Base-by-base conservation (phyloP, 23 tunicate species). In the Oikopleura vanhoeffeni region DNA sequence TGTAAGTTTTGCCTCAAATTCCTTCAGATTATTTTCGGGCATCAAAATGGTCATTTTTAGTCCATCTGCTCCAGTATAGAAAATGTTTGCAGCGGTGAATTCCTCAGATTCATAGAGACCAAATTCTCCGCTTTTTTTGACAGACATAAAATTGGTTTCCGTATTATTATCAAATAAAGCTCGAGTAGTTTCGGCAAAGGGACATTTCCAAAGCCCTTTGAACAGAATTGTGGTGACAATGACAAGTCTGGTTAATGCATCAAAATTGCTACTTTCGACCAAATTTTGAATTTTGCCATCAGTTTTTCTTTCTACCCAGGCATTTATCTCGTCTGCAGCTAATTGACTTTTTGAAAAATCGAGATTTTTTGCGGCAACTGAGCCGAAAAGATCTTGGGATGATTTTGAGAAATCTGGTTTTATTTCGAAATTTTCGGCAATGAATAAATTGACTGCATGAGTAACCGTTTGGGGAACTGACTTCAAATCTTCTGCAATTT, bases 211-310 rank as follows among this genome's bases (percentile, higher is more conserved):
- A 35, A 41, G 28, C 13, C 84, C 91, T 60, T 91, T 88, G 84
- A 91, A 91, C 41, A 88, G 86, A 39, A 91, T 40, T 38, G 89
- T 87, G 57, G 89, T 86, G 83, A 84, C 88, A 42, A 91, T 40
- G 1, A 88, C 83, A 24, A 91, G 39, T 36, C 86, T 82, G 34
- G 91, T 88, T 40, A 88, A 35, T 0, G 85, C 41, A 32, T 64
- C 76, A 41, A 91, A 67, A 0, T 39, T 18, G 4, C 57, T 41
- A 39, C 83, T 76, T 0, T 41, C 30, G 18, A 91, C 84, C 83
- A 91, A 83, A 34, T 88, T 84, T 76, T 86, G 83, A 40, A 91
- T 91, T 4, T 36, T 41, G 33, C 85, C 87, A 0, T 88, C 41
- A 0, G 96, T 91, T 3, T 57, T 40, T 39, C 83, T 40, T 3